phyloP scores from a whole-genome alignment of 2,797 vertebrate genomes.

The Lithobates sylvaticus region DNA sequence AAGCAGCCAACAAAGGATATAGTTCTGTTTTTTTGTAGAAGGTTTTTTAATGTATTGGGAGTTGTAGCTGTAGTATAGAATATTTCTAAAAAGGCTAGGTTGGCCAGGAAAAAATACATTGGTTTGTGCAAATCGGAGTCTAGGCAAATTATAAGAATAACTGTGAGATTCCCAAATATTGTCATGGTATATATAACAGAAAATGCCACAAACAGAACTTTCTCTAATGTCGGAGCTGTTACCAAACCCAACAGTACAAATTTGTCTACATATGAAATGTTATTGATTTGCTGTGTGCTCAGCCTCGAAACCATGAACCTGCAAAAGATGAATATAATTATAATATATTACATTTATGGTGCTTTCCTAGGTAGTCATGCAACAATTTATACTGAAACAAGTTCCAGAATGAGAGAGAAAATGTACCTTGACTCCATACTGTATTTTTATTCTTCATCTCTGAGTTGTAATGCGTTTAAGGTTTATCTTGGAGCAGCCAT shows the following conservation, averaged over 20 bases:
- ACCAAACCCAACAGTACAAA: neutral
- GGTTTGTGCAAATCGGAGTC: neutral
- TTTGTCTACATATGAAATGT: neutral
- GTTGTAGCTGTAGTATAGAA: constrained; percentile 12
- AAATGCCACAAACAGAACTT: constrained; percentile 9
- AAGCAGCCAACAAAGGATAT: constrained; percentile 54
- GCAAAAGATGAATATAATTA: neutral
- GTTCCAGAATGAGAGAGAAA: too few species aligned
- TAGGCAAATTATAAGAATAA: neutral
- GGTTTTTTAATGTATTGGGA: constrained; percentile 23
- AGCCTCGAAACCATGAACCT: neutral
- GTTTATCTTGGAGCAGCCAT: too few species aligned
- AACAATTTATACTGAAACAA: too few species aligned
- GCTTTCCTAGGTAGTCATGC: too few species aligned
- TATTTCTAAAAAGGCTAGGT: constrained; percentile 5
- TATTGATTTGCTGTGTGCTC: neutral
- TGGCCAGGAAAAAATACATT: constrained; percentile 15
- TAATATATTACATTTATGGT: neutral
- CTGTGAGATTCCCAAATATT: neutral
- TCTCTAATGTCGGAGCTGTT: neutral
- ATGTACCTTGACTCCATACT: too few species aligned
- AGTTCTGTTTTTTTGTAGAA: constrained; percentile 32
- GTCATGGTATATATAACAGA: neutral
- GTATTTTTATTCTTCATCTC: too few species aligned
- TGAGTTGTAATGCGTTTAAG: too few species aligned